A percentile compares a stretch with the other conserved stretches of the same genome.
Evolutionary conservation across 1,140 invertebrate genomes (phyloP).

Genomic region (Bombus cullumanus): DNA sequence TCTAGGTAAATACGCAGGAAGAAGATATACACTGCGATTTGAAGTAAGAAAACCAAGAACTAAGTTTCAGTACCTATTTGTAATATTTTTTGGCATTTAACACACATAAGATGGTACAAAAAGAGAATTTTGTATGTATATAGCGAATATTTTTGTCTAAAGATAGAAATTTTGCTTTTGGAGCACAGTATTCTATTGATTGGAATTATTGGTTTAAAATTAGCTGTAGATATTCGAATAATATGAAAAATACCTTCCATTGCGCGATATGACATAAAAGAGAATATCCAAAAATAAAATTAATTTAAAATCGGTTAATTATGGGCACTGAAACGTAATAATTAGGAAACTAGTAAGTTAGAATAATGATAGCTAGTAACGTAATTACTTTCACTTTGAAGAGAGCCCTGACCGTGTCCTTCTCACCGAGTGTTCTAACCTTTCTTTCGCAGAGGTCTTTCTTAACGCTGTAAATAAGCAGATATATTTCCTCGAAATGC

Average conservation of each 20-base stretch:
- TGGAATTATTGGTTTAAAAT: neutral
- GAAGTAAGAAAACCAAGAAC: neutral
- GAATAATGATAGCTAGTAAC: neutral
- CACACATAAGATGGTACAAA: neutral
- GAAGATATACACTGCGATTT: neutral
- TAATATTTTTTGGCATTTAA: neutral
- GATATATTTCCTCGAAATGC: neutral
- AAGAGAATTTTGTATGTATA: neutral
- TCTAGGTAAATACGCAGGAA: neutral
- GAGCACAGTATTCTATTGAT: neutral
- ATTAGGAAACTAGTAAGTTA: constrained; percentile 12
- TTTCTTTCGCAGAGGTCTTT: constrained; percentile 25
- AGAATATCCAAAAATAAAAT: neutral
- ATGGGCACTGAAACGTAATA: neutral
- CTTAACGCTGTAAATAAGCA: constrained; percentile 18
- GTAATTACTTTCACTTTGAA: constrained; percentile 43
- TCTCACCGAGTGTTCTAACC: constrained; percentile 36
- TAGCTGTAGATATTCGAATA: neutral
- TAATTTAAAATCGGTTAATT: neutral
- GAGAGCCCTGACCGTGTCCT: constrained; percentile 16
- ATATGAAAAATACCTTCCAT: neutral
- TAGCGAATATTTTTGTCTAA: neutral
- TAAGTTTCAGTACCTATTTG: neutral
- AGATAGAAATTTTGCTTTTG: neutral
- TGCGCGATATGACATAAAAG: neutral